A percentile compares a stretch with the other conserved stretches of the same genome.
Evolutionary conservation across 2,888 invertebrate genomes (phyloP).

Genomic region (Exocentrus adspersus): DNA sequence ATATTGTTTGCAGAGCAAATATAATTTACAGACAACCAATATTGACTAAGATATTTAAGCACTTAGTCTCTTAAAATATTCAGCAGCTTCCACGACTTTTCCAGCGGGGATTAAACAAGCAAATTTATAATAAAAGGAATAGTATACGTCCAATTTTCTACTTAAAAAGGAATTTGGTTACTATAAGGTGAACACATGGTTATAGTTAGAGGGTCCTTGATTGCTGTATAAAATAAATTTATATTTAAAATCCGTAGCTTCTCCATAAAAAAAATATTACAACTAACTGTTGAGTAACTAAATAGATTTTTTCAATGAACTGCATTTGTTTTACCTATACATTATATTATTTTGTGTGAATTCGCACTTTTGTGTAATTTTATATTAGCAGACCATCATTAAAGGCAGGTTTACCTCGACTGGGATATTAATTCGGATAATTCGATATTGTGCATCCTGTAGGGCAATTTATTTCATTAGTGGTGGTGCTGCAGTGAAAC

Average conservation of each 20-base stretch:
- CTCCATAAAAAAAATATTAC: too few species aligned
- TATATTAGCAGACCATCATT: constrained; percentile 1
- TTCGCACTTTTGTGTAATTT: constrained; percentile 2
- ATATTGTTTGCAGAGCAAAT: constrained; percentile 27
- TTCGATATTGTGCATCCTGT: constrained; percentile 30
- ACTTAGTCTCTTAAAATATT: constrained; percentile 34
- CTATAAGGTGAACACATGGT: too few species aligned
- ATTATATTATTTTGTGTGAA: too few species aligned
- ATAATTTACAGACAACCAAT: constrained; percentile 37
- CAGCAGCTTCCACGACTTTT: constrained; percentile 20
- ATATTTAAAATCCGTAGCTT: too few species aligned
- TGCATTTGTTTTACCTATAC: too few species aligned
- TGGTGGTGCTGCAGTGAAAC: constrained; percentile 32
- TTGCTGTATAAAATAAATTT: too few species aligned
- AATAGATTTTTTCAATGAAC: too few species aligned
- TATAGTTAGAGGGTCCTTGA: too few species aligned
- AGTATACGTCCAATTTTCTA: too few species aligned
- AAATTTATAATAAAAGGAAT: neutral
- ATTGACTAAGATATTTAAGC: constrained; percentile 38
- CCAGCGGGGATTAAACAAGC: too few species aligned
- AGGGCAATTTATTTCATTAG: constrained; percentile 39
- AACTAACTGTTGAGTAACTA: too few species aligned
- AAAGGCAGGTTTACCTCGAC: constrained; percentile 1
- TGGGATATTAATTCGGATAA: constrained; percentile 33
- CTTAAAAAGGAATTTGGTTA: neutral